Evolutionary conservation across 2,797 vertebrate species (phyloP), one percentile per base, ranked within the genome.

Genomic region (Poecilia gillii): DNA sequence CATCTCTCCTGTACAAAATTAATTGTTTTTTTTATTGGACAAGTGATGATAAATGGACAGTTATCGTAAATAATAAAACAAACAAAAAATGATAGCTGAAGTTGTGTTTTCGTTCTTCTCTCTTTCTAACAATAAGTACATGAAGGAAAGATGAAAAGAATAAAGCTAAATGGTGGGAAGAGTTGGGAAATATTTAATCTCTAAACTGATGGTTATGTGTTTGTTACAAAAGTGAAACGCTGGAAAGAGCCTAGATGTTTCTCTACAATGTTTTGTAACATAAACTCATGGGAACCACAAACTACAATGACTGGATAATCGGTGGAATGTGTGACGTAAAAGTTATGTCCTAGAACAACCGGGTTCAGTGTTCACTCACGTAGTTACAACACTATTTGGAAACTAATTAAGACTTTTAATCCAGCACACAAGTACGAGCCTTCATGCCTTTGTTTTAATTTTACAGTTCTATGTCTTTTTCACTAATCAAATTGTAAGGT

Each of bases 291-390:
- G 1, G 68, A 36, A 85, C 75, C 49, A 57, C 59, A 3, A 14
- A 73, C 73, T 64, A 3, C 4, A 2, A 14, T 51, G 71, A 84
- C 31, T 80, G 71, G 74, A 84, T 46, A 73, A 74, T 73, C 5
- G 1, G 6, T 78, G 87, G 84, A 90, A 84, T 86, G 83, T 78
- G 75, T 89, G 86, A 88, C 41, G 51, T 57, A 66, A 75, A 59
- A 74, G 76, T 84, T 87, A 51, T 31, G 66, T 84, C 80, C 81
- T 46, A 4, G 36, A 11, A 46, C 14, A 76, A 16, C 16, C 71
- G 53, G 51, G 47, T 75, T 46, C 70, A 81, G 16, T 76, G 51
- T 18, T 78, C 6, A 43, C 41, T 3, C 76, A 66, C 25, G 3
- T 77, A 66, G 64, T 28, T 31, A 20, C 46, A 72, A n/a, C n/a